These are phyloP conservation scores for Rhimphoctona megacephalus DNA, from an alignment of 2,888 invertebrate species.

Conservation along the genomic window DNA sequence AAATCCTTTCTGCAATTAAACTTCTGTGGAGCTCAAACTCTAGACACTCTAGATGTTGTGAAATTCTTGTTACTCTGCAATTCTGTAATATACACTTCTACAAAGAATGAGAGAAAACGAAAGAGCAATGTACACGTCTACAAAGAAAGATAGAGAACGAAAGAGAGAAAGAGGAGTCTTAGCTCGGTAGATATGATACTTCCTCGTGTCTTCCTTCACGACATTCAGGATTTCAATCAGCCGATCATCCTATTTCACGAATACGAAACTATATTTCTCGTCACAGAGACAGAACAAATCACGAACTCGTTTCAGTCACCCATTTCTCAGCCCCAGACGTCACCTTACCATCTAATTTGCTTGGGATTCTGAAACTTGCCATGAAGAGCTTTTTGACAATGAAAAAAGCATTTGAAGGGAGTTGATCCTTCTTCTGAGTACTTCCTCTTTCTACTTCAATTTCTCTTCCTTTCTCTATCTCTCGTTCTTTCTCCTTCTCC, in stretches of 20 bases:
- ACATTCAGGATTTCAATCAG: constrained; percentile 38
- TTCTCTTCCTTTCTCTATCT: neutral
- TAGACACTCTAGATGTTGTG: neutral
- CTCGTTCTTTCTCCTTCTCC: neutral
- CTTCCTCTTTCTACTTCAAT: constrained; percentile 1
- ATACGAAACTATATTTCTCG: constrained; percentile 36
- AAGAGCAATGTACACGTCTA: neutral
- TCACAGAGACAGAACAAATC: constrained; percentile 52
- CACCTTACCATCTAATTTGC: constrained; percentile 51
- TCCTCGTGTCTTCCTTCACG: neutral
- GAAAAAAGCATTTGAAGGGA: constrained; percentile 15
- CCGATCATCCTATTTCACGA: constrained; percentile 26
- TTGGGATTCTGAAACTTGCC: constrained; percentile 30
- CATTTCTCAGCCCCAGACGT: neutral
- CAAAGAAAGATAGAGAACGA: too few species aligned
- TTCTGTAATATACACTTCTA: neutral
- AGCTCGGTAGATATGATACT: neutral
- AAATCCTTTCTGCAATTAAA: constrained; percentile 3
- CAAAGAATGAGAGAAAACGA: neutral
- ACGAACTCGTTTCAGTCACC: constrained; percentile 27
- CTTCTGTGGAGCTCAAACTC: neutral
- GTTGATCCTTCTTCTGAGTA: neutral
- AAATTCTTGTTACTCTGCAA: neutral
- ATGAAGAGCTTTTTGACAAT: constrained; percentile 19
- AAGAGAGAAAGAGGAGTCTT: neutral